Base-by-base conservation (phyloP, 2,113 vertebrate genomes). In the Nothocercus julius region DNA sequence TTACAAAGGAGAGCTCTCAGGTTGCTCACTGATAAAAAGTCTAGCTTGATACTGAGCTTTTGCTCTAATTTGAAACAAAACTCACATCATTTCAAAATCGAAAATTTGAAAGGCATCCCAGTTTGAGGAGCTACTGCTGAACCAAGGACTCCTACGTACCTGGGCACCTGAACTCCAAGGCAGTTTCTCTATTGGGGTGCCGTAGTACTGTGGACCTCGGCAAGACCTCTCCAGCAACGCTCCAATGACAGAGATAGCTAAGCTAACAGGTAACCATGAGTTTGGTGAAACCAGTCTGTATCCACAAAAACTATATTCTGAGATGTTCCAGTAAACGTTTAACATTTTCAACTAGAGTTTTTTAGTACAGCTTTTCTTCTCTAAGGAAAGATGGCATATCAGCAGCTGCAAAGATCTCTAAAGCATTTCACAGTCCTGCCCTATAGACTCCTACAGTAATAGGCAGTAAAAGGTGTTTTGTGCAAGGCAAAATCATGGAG, bases 351-450 rank as follows among this genome's bases (percentile, higher is more conserved):
- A 54, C 27, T 59, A 15, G 54, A 21, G 20, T 61, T 85, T 86
- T 89, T 89, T 51, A 54, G 21, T 38, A 20, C 1, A 8, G 7
- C 6, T 19, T 38, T 78, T 42, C 69, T 78, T 79, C 32, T 94
- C 11, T 49, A 58, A 87, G 42, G 47, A 28, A 76, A 8, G 15
- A 38, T 76, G 58, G 53, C 86, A 76, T 67, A 82, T 70, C 53
- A 69, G 53, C 67, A 80, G 62, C 62, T 90, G 74, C 64, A 42
- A 87, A 89, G 67, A 70, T 81, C 82, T 92, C 85, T 64, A 67
- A 67, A 87, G 36, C 21, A 34, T 72, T 38, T 92, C 51, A 82
- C 87, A 38, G 58, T 47, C 47, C 62, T 73, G 42, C 19, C 21
- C 90, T 62, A n/a, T 8, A 68, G 61, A 42, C 36, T 36, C 36